These are phyloP conservation scores for Acheta domesticus DNA, from an alignment of 2,888 invertebrate genomes.

Conservation along the genomic window DNA sequence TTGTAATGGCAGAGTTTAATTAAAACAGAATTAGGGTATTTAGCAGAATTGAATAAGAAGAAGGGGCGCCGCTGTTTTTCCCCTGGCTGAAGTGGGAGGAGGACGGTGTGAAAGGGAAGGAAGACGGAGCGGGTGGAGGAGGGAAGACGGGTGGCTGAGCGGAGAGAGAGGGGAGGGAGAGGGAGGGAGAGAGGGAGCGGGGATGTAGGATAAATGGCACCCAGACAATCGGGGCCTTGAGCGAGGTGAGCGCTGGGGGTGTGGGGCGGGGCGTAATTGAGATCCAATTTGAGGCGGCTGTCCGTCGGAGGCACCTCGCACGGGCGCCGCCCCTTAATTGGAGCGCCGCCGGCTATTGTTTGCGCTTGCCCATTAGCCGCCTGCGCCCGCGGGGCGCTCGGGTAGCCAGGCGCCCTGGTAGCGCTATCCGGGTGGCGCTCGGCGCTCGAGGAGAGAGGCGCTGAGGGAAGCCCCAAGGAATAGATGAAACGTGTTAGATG, in stretches of 20 bases:
- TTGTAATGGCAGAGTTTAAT: conserved; percentile 18
- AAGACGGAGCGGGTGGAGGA: too few species aligned
- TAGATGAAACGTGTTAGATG: too few species aligned
- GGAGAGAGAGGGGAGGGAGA: neutral
- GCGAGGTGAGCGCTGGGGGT: neutral
- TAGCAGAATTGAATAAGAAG: conserved; percentile 1
- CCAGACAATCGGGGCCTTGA: too few species aligned
- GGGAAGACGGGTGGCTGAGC: neutral
- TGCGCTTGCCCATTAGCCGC: neutral
- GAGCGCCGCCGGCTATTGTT: neutral
- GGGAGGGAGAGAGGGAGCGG: neutral
- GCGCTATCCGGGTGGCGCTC: too few species aligned
- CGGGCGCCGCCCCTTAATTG: neutral
- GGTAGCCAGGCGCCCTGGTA: too few species aligned
- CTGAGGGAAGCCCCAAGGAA: too few species aligned
- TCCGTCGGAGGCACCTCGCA: neutral
- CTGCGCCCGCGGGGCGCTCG: too few species aligned
- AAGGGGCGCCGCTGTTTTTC: neutral
- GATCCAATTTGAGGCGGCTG: conserved; percentile 6
- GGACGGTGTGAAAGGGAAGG: too few species aligned
- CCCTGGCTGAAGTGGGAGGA: neutral
- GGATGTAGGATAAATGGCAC: neutral
- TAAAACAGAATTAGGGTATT: conserved; percentile 4
- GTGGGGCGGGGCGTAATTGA: neutral
- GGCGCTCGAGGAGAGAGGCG: too few species aligned